phyloP scores from a whole-genome alignment of 2,888 invertebrate genomes.

The Amiota communis region DNA sequence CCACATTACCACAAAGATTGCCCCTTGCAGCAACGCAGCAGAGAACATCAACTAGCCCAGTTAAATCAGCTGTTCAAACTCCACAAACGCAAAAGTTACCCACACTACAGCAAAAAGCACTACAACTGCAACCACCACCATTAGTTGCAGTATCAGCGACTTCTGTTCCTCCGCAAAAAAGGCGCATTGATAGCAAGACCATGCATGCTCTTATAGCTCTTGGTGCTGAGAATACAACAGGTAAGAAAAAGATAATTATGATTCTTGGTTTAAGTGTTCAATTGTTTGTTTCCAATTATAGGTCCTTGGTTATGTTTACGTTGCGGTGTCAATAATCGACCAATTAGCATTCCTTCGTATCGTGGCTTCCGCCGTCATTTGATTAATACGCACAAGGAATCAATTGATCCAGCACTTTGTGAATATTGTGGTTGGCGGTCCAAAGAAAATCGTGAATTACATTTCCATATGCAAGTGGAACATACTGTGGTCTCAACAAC shows the following conservation, averaged over 20 bases:
- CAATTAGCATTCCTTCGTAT: constrained; percentile 83
- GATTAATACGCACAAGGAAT: constrained; percentile 85
- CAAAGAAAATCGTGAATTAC: constrained; percentile 80
- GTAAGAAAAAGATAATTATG: constrained; percentile 42
- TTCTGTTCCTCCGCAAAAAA: constrained; percentile 67
- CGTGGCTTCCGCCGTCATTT: constrained; percentile 87
- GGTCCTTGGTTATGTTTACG: constrained; percentile 87
- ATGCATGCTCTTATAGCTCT: constrained; percentile 77
- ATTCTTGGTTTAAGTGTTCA: no score
- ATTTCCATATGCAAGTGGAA: constrained; percentile 86
- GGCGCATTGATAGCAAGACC: constrained; percentile 78
- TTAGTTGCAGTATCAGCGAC: constrained; percentile 28
- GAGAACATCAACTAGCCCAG: constrained; percentile 21
- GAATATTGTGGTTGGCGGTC: constrained; percentile 89
- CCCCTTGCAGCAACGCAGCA: constrained; percentile 42
- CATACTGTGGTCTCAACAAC: constrained; percentile 84
- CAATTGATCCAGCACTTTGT: constrained; percentile 84
- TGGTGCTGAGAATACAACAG: constrained; percentile 79
- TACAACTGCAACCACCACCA: constrained; percentile 36
- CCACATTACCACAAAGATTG: constrained; percentile 48
- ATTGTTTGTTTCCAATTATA: constrained; percentile 29
- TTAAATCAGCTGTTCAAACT: neutral
- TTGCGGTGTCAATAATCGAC: constrained; percentile 81
- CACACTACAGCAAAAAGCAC: constrained; percentile 18
- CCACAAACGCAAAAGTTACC: constrained; percentile 34